Conservation (phyloP, 2,113 vertebrate species). For the Silurus asotus region DNA sequence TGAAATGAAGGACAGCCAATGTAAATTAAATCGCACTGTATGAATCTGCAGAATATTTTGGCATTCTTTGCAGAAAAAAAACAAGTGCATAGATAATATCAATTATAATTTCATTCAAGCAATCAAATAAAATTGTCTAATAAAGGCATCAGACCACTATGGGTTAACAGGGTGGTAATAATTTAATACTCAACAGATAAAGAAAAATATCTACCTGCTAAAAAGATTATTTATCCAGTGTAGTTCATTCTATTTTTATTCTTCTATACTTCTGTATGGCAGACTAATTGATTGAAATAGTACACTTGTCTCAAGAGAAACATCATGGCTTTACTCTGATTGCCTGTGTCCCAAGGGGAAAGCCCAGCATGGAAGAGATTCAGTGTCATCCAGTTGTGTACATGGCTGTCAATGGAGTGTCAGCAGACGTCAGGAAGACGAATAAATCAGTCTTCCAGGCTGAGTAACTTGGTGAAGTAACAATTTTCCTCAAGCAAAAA, state of each 20-base stretch:
- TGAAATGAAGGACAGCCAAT: constrained; percentile 12
- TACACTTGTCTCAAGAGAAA: constrained; percentile 5
- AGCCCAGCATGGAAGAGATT: constrained; percentile 17
- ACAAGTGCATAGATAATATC: neutral
- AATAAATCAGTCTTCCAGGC: constrained; percentile 25
- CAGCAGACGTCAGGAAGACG: constrained; percentile 9
- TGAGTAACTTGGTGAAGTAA: constrained; percentile 3
- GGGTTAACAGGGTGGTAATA: neutral
- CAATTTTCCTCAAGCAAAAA: neutral
- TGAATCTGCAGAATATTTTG: neutral
- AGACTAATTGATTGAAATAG: constrained; percentile 4
- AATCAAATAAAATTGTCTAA: neutral
- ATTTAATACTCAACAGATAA: neutral
- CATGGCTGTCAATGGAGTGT: constrained; percentile 32
- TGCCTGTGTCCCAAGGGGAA: constrained; percentile 21
- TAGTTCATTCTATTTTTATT: neutral
- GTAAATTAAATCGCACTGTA: constrained; percentile 12
- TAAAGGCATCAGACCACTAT: too few relatives aligned
- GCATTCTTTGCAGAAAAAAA: neutral
- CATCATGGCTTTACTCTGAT: constrained; percentile 15
- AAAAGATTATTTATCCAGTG: neutral
- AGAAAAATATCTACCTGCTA: neutral
- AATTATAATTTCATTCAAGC: neutral
- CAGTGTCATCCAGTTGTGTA: constrained; percentile 13
- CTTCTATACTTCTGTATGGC: neutral